Base-by-base conservation (phyloP, 2,888 invertebrate genomes). In the Limnephilus lunatus region DNA sequence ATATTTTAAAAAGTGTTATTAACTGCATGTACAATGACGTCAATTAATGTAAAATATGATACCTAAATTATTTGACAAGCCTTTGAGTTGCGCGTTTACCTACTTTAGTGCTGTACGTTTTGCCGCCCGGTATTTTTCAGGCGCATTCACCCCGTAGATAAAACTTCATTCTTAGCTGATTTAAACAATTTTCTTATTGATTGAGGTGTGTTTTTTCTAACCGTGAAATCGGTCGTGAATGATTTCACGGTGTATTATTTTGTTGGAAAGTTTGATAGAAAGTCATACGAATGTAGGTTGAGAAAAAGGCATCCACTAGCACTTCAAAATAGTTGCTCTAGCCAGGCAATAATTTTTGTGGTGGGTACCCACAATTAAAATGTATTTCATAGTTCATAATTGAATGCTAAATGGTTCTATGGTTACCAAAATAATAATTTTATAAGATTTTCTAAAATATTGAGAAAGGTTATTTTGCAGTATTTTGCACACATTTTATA, bases 51-150 rank as follows among this genome's bases (percentile, higher is more conserved):
- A 53, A 53, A 68, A 25, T 68, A 44, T 44, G 14, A 68, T 68
- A 2, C 0, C 0, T 68, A 25, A 68, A 68, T 25, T 25, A 68
- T 25, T 25, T 68, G 68, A 68, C 25, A 68, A 25, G 5, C 68
- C 25, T 68, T 68, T 68, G 68, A n/a, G 68, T 9, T 68, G 7
- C 68, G 68, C 68, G 25, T 68, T 7, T 68, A 68, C 68, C 7
- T 68, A 25, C 68, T 68, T 68, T 25, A 9, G 68, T 25, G 68
- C 25, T 68, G 68, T 68, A 68, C 25, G 85, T n/a, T 39, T 86
- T 86, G 86, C 86, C 53, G 44, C 86, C 85, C 86, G 86, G 86
- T n/a, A 44, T 86, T 86, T 86, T 86, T 44, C 86, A 53, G 86
- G 86, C 86, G 86, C 86, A 44, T 85, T 85, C n/a, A 68, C 68